Base-by-base conservation (phyloP, 2,113 vertebrate species). In the Nyctibius bracteatus region DNA sequence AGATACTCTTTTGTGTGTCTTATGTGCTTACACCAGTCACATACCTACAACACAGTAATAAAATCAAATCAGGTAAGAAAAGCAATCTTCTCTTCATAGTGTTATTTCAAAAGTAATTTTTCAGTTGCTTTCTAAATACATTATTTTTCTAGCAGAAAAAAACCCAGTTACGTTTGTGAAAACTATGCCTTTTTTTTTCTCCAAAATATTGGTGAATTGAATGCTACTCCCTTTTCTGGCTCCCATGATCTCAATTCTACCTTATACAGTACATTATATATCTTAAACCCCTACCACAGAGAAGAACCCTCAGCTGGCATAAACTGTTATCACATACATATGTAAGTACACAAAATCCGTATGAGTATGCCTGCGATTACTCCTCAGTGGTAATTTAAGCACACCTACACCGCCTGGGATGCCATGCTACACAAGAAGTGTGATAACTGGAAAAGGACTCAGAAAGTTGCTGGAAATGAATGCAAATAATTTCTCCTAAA, bases 11-110 rank as follows among this genome's bases (percentile, higher is more conserved):
- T 99, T 91, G 99, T 99, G 98, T 99, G 99, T 96, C 99, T 99
- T 98, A 99, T 99, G 97, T 99, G 99, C 97, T 99, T 99, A 98
- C 99, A 99, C 99, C 99, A 99, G 98, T 99, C 99, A 98, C 99
- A 99, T 97, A 99, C 99, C 99, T 99, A 98, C 95, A 98, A 98
- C 96, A 98, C 98, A 98, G 97, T 47, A 97, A 98, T 49, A 96
- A 96, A 97, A 97, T 95, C 97, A 97, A 93, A 97, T 97, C 96
- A 97, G 96, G 97, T 97, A 96, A 98, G 98, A 98, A 96, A 97
- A 97, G 90, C 89, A 89, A 95, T 96, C 96, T 95, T 92, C 90
- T 92, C 92, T 97, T 96, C 93, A 96, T 28, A 94, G 91, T n/a
- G 92, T 96, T 97, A 97, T 95, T 92, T 87, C 61, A 83, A 97